Conservation (phyloP, 2,888 invertebrate genomes). For the Podabrus alpinus region DNA sequence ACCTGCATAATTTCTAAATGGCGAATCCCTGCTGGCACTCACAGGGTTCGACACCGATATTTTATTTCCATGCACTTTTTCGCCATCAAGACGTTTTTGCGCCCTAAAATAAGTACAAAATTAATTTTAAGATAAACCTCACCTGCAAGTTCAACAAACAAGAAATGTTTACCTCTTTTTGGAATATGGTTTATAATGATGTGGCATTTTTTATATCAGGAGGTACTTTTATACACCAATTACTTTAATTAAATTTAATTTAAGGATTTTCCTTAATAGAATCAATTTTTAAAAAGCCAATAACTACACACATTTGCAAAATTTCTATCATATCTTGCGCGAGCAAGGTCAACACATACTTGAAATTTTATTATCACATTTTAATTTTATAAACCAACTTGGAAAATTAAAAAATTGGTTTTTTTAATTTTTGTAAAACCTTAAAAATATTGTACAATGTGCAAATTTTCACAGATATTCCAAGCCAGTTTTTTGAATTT, state of each 20-base stretch:
- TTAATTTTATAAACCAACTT: neutral
- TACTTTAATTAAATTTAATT: neutral
- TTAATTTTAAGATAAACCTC: neutral
- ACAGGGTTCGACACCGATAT: conserved; percentile 57
- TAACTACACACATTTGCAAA: neutral
- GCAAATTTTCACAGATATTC: neutral
- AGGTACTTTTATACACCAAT: neutral
- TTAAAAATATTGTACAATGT: neutral
- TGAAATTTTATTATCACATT: neutral
- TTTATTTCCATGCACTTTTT: conserved; percentile 79
- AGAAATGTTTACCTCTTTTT: conserved; percentile 8
- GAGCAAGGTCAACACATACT: neutral
- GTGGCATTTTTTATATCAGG: conserved; percentile 31
- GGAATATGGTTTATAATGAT: conserved; percentile 31
- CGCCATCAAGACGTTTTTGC: conserved; percentile 82
- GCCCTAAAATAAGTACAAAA: conserved; percentile 62
- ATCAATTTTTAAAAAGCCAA: neutral
- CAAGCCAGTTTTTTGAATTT: neutral
- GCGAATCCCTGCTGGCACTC: conserved; percentile 29
- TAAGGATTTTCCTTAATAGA: neutral
- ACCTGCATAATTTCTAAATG: conserved; percentile 36
- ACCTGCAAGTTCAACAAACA: neutral
- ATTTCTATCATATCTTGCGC: neutral
- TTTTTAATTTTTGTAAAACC: neutral
- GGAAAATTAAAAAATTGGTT: neutral